phyloP scores from a whole-genome alignment of 2,113 vertebrate species.

The Pelodiscus sinensis region DNA sequence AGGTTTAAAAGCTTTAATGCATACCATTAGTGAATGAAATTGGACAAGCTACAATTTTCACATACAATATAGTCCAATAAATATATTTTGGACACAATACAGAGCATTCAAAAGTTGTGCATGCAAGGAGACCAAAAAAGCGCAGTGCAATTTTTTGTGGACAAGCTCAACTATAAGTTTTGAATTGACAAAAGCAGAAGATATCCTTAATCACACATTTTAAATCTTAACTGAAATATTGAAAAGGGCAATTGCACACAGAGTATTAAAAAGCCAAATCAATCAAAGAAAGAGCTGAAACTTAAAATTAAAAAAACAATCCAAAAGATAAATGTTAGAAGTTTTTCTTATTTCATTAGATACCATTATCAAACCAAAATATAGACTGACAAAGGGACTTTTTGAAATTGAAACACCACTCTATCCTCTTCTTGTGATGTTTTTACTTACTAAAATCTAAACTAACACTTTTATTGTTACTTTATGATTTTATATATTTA shows the following conservation, averaged over 20 bases:
- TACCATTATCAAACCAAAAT: background rate
- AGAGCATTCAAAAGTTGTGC: background rate
- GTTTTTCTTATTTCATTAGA: background rate
- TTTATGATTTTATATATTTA: background rate
- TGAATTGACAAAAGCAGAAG: background rate
- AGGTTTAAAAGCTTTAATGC: background rate
- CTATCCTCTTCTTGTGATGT: background rate
- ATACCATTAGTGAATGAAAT: background rate
- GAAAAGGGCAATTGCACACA: background rate
- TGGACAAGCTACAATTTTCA: accelerated
- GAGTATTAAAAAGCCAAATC: background rate
- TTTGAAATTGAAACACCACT: background rate
- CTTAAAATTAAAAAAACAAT: background rate
- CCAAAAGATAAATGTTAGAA: background rate
- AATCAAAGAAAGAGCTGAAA: background rate
- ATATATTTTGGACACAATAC: background rate
- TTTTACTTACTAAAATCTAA: background rate
- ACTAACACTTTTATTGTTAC: background rate
- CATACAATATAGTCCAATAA: background rate
- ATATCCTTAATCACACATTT: background rate
- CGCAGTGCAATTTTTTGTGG: background rate
- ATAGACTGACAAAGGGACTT: background rate
- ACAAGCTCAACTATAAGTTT: background rate
- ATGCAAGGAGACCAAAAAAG: background rate
- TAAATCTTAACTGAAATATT: background rate